Evolutionary conservation across 2,797 vertebrate species (phyloP).

Genomic region (Siniperca undulata): DNA sequence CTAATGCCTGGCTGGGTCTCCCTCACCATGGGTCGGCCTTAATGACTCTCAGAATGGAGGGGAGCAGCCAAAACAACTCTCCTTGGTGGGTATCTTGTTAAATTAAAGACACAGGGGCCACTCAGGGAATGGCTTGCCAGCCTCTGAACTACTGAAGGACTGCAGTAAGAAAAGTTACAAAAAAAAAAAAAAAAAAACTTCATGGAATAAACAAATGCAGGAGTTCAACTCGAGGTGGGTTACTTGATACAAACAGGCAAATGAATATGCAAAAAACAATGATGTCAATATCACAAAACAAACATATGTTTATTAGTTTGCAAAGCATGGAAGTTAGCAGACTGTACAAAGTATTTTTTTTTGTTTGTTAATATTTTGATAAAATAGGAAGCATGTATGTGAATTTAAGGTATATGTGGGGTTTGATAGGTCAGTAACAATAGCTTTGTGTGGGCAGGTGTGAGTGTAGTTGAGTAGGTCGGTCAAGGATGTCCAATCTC

Average conservation of each 20-base stretch:
- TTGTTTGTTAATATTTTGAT: constrained; percentile 24
- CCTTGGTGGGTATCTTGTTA: constrained; percentile 65
- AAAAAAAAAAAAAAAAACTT: constrained; percentile 52
- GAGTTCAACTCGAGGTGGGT: constrained; percentile 44
- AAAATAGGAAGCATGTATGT: constrained; percentile 6
- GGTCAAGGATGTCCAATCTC: constrained; percentile 67
- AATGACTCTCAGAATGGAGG: constrained; percentile 63
- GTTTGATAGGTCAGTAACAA: constrained; percentile 48
- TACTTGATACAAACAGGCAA: constrained; percentile 70
- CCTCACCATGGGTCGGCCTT: constrained; percentile 56
- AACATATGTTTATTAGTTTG: constrained; percentile 58
- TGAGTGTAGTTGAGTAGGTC: constrained; percentile 48
- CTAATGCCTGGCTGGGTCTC: constrained; percentile 62
- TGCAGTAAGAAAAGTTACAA: constrained; percentile 42
- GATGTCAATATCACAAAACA: constrained; percentile 55
- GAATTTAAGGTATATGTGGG: constrained; percentile 19
- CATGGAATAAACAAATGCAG: constrained; percentile 60
- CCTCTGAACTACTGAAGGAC: constrained; percentile 50
- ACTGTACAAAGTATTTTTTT: neutral
- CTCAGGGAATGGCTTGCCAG: constrained; percentile 34
- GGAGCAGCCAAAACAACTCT: constrained; percentile 63
- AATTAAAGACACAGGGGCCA: constrained; percentile 59
- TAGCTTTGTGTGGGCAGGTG: constrained; percentile 50
- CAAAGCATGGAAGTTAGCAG: constrained; percentile 35
- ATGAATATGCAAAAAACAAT: constrained; percentile 72